Evolutionary conservation across 2,797 vertebrate species (phyloP).

Genomic region (Platyrinchus mystaceus): DNA sequence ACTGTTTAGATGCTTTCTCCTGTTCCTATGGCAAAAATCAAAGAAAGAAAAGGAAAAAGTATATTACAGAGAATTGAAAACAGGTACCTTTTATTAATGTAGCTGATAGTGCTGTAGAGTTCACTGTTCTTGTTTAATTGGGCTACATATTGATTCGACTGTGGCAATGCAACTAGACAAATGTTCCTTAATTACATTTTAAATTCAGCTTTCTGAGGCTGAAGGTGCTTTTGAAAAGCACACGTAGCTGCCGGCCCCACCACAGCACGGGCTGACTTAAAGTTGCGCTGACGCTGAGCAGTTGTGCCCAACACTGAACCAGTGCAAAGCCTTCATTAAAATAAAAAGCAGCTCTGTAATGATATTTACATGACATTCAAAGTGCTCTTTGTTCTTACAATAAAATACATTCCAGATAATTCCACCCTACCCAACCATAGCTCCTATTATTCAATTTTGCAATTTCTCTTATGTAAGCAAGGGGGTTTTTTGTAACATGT

Average conservation of each 20-base stretch:
- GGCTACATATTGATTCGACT: constrained; percentile 47
- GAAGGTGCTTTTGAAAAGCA: constrained; percentile 45
- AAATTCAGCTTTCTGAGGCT: constrained; percentile 53
- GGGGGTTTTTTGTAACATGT: constrained; percentile 51
- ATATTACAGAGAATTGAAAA: constrained; percentile 30
- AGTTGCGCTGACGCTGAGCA: background rate
- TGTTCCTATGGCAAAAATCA: constrained; percentile 34
- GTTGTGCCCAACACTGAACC: constrained; percentile 1
- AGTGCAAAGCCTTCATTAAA: constrained; percentile 42
- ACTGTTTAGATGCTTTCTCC: constrained; percentile 40
- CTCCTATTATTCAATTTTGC: constrained; percentile 37
- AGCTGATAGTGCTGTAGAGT: constrained; percentile 48
- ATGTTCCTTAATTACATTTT: constrained; percentile 61
- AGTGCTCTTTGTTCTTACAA: constrained; percentile 73
- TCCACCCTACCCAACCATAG: constrained; percentile 50
- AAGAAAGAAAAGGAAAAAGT: constrained; percentile 5
- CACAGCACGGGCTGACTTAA: background rate
- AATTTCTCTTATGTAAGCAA: constrained; percentile 41
- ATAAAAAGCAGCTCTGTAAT: constrained; percentile 59
- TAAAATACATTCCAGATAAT: constrained; percentile 72
- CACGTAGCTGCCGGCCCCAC: background rate
- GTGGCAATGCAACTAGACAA: constrained; percentile 59
- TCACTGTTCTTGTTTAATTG: constrained; percentile 55
- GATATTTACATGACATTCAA: constrained; percentile 78
- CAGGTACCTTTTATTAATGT: constrained; percentile 40